A percentile compares a stretch with the other conserved stretches of the same genome.
Evolutionary conservation across 2,888 invertebrate species (phyloP).

Genomic region (Orthosia gothica): DNA sequence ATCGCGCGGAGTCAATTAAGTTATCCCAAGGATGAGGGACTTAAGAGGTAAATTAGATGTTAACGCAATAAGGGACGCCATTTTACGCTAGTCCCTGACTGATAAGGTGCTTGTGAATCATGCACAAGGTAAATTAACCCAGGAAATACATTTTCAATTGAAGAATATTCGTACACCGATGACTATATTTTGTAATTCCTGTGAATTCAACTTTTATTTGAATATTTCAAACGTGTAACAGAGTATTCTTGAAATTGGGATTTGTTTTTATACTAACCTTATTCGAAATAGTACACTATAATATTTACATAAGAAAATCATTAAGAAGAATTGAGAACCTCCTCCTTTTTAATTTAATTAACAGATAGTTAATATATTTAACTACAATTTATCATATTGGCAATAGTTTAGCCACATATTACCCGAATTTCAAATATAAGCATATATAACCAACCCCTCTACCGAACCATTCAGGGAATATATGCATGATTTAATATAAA

Average conservation of each 20-base stretch:
- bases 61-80: slow-evolving; percentile 76
- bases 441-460: not conserved
- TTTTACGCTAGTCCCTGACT: slow-evolving; percentile 47
- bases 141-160: not conserved
- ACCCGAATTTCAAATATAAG: not conserved
- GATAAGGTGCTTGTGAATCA: slow-evolving; percentile 24
- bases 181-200: not conserved
- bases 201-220: not conserved
- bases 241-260: no score
- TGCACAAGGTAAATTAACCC: slow-evolving; percentile 21
- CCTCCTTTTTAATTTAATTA: no score
- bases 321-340: no score
- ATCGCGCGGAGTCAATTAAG: slow-evolving; percentile 68
- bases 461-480: not conserved
- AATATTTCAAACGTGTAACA: no score
- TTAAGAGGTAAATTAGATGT: slow-evolving; percentile 76
- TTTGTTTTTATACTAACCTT: no score
- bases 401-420: not conserved
- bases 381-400: not conserved
- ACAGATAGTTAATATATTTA: no score
- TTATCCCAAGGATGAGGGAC: slow-evolving; percentile 75
- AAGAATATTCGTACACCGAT: not conserved
- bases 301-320: not conserved
- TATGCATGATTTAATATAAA: not conserved
- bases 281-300: not conserved